These are phyloP conservation scores for Entosphenus tridentatus DNA, from an alignment of 2,113 vertebrate genomes.

Conservation along the genomic window DNA sequence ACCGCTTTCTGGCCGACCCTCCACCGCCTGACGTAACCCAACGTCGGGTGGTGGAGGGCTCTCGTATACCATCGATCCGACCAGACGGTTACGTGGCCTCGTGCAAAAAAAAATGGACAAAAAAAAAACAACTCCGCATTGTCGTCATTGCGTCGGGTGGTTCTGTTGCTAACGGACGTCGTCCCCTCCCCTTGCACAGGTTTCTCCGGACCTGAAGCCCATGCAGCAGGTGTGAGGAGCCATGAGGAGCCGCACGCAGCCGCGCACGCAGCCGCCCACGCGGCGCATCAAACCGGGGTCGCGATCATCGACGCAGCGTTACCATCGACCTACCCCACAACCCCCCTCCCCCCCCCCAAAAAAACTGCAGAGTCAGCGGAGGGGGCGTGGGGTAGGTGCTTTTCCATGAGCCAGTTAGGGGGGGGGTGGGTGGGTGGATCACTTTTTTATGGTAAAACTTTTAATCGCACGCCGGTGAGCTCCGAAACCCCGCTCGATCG, in stretches of 20 bases:
- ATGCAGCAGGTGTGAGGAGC: slow-evolving; percentile 45
- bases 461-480: not conserved
- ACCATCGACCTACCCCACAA: too few species aligned
- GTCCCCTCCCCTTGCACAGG: slow-evolving; percentile 23
- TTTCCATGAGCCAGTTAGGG: not conserved
- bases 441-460: not conserved
- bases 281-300: slow-evolving; percentile 7
- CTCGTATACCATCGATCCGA: not conserved
- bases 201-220: slow-evolving; percentile 46
- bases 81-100: not conserved
- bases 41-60: not conserved
- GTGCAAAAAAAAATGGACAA: too few species aligned
- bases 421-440: not conserved
- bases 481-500: not conserved
- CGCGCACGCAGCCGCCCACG: slow-evolving; percentile 14
- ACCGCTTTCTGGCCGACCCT: too few species aligned
- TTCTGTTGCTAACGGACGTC: too few species aligned
- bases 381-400: not conserved
- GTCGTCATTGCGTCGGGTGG: too few species aligned
- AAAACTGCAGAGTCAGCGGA: not conserved
- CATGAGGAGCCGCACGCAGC: slow-evolving; percentile 13
- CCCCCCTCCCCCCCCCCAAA: not conserved
- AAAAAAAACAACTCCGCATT: too few species aligned
- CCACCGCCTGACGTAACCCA: not conserved
- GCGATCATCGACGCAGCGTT: not conserved